Evolutionary conservation across 2,888 invertebrate genomes (phyloP), one percentile per base, ranked within the genome.

Genomic region (Listrodromus nycthemerus): DNA sequence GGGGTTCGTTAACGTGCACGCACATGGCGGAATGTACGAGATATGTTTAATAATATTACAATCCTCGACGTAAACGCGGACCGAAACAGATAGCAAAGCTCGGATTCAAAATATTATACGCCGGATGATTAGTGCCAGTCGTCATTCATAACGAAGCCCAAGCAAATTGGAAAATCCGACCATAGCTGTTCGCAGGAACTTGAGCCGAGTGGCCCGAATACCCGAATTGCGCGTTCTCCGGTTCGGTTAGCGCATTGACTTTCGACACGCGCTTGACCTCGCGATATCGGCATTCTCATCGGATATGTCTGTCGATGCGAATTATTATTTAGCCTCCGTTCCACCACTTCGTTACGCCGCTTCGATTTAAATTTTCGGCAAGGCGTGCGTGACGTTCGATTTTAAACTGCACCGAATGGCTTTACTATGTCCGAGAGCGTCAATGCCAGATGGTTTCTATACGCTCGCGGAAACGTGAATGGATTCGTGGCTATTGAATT

Each of bases 31-130:
- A 4, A 55, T 16, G 24, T 37, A 41, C 52, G 30, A 19, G n/a
- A 30, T n/a, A 19, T 21, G 21, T 5, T 21, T 71, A 55, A 71
- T 71, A 37, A 55, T 71, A 71, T 55, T 52, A 55, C 55, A 55
- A 71, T 71, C 33, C 27, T 19, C 52, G 50, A 70, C 52, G 70
- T 21, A 52, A 70, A 70, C 21, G 24, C 21, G 37, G 33, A 1
- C 19, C 30, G 33, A 52, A 70, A 33, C 50, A 30, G 70, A 52
- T 30, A 70, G 50, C 33, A 33, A 7, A 27, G n/a, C 30, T 10
- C 52, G 19, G 10, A 37, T 19, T 19, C 52, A 19, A 33, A 70
- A 50, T 27, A 52, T 70, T 70, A 30, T 21, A 19, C n/a, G 52
- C 19, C 37, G 33, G 19, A 13, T 21, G 19, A 70, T 70, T 19